Base-by-base conservation (phyloP, 2,113 vertebrate species). In the Cyanoderma ruficeps region DNA sequence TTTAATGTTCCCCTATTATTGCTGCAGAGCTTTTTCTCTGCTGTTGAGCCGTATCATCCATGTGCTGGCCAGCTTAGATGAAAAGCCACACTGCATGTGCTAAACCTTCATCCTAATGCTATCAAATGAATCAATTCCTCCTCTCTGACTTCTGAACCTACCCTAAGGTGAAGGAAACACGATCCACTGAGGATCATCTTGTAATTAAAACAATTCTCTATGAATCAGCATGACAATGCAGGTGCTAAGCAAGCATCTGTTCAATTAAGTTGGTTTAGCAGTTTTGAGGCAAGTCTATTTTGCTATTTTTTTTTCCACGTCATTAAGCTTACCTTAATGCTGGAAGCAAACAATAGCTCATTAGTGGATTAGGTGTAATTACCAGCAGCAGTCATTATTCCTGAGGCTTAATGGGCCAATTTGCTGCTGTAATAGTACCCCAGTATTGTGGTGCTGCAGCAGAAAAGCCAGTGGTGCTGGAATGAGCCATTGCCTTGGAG, bases 311-410 rank as follows among this genome's bases (percentile, higher is more conserved):
- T 96, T 92, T 95, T 94, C 3, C 92, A 94, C 93, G 74, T 98
- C 97, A 98, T 98, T 98, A 98, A 97, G 97, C 96, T 98, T 86
- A 95, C 41, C 95, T 98, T 98, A 98, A 97, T 98, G 97, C 98
- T 98, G n/a, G 75, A 83, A 97, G 92, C 97, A 98, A 98, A 99
- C 98, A 98, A 98, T 98, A 97, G 97, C 98, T 98, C 93, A 97
- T 98, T 98, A 98, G 97, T 97, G 98, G 98, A 98, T 99, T 98
- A 99, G 97, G 75, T 95, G 96, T 97, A 98, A 99, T 98, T 98
- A 98, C 96, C 93, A 94, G 95, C 93, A 97, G 97, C 97, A 98
- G 94, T 97, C 95, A 98, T 98, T 97, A 97, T 97, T 97, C 94
- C 82, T 70, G 70, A 89, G 97, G 97, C 97, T 97, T 98, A 98